Conservation (phyloP, 2,797 vertebrate species). For the Uromys caudimaculatus region DNA sequence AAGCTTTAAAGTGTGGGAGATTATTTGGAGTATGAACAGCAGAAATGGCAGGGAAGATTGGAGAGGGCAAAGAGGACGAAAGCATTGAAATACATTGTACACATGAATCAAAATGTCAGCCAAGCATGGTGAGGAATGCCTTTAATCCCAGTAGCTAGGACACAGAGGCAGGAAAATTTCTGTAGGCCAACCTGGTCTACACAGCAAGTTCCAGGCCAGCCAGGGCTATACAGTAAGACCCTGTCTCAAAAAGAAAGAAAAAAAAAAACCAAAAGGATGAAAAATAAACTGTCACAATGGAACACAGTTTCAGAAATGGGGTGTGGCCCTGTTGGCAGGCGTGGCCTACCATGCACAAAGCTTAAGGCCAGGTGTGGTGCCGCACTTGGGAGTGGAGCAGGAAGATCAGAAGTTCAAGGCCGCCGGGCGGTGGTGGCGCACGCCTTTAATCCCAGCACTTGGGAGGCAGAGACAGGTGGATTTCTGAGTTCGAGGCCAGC, state of each 20-base stretch:
- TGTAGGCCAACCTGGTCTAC: background rate
- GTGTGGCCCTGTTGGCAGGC: background rate
- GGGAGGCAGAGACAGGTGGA: no score
- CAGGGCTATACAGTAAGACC: background rate
- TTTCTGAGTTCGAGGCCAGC: no score
- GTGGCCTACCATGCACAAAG: background rate
- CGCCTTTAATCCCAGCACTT: no score
- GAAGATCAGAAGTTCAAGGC: background rate
- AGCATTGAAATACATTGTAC: background rate
- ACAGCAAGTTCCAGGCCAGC: background rate
- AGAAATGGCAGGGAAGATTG: background rate
- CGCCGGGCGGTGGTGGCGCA: no score
- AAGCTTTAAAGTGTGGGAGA: background rate
- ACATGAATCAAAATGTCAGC: background rate
- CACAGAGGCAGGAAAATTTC: background rate
- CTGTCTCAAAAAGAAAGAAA: background rate
- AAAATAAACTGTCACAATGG: background rate
- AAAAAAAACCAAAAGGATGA: background rate
- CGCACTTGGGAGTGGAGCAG: no score
- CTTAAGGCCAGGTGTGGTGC: no score
- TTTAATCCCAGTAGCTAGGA: background rate
- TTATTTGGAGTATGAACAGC: background rate
- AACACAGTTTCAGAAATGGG: background rate
- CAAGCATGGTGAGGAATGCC: background rate
- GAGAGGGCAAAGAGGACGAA: no score